Evolutionary conservation across 2,797 vertebrate species (phyloP), one percentile per base, ranked within the genome.

Genomic region (Pampus argenteus): DNA sequence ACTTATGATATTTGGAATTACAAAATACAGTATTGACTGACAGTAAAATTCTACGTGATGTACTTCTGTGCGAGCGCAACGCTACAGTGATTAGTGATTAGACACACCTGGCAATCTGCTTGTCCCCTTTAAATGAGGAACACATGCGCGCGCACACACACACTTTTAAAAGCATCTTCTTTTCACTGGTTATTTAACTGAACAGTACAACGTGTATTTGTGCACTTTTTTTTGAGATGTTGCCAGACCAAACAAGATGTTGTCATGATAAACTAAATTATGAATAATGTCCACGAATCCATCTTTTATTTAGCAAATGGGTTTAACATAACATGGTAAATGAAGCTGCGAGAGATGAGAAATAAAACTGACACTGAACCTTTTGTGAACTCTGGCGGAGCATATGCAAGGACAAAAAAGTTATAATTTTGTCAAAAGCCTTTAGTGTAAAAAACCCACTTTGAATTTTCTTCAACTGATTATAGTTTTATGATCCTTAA

Each of bases 401-500:
- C 15, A 38, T 31, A 49, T 66, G 44, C 74, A 76, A 82, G 79
- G 78, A 71, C 68, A 82, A 62, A 42, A 76, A 72, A 40, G 73
- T 65, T 55, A 29, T 25, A 31, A 58, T 61, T 75, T 55, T 9
- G 70, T 75, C 38, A 77, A 49, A 78, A 66, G 49, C 42, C 69
- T 66, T 69, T 42, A 44, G 57, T 68, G 11, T 64, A 63, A 75
- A 63, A 75, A 77, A 63, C 40, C 22, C 48, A 55, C 66, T 80
- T 74, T 76, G 60, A 76, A 78, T 78, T 66, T 57, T 76, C 56
- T 72, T 71, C 6, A 20, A 72, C 73, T 73, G 58, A 82, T 85
- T 81, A 79, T 82, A 81, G 17, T 80, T 89, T 81, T 73, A 84
- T 73, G 75, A 77, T 80, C 86, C 44, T 55, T 67, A 80, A 85